Percentiles rank a stretch among this genome's conserved stretches.
These are phyloP conservation scores for Platynereis dumerilii DNA, from an alignment of 2,888 invertebrate species.

Conservation along the genomic window DNA sequence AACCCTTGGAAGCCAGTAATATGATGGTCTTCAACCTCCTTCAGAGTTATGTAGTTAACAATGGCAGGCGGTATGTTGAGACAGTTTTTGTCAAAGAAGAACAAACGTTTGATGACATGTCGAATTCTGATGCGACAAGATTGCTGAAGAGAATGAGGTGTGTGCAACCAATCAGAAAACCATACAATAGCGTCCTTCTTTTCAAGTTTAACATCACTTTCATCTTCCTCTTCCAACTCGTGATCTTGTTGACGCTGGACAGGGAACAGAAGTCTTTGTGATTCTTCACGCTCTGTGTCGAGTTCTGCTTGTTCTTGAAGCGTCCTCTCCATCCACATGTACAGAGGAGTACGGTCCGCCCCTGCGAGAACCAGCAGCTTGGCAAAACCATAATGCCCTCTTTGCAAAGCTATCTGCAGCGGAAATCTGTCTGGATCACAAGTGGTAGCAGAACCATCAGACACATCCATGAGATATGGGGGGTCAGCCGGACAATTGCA, in stretches of 20 bases:
- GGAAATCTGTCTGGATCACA: constrained; percentile 14
- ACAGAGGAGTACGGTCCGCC: constrained; percentile 41
- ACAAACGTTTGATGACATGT: constrained; percentile 46
- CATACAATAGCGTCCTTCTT: constrained; percentile 37
- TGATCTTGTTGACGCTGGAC: background rate
- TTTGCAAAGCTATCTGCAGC: constrained; percentile 40
- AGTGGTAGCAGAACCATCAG: background rate
- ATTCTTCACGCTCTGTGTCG: background rate
- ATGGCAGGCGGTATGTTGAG: constrained; percentile 50
- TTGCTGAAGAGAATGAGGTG: constrained; percentile 50
- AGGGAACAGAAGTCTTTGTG: background rate
- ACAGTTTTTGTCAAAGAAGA: constrained; percentile 42
- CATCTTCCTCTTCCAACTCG: constrained; percentile 15
- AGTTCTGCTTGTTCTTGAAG: background rate
- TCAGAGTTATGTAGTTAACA: constrained; percentile 49
- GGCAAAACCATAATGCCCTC: constrained; percentile 42
- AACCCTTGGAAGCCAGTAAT: background rate
- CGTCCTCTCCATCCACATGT: constrained; percentile 15
- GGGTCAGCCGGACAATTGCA: constrained; percentile 52
- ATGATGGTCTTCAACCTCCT: constrained; percentile 49
- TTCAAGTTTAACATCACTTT: constrained; percentile 12
- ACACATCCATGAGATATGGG: too few species aligned
- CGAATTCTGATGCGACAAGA: constrained; percentile 53
- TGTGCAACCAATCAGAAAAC: constrained; percentile 47
- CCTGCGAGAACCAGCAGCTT: constrained; percentile 56